Percentiles rank a stretch among this genome's conserved stretches.
phyloP scores from a whole-genome alignment of 1,140 invertebrate species.

The Drosophila rufa region DNA sequence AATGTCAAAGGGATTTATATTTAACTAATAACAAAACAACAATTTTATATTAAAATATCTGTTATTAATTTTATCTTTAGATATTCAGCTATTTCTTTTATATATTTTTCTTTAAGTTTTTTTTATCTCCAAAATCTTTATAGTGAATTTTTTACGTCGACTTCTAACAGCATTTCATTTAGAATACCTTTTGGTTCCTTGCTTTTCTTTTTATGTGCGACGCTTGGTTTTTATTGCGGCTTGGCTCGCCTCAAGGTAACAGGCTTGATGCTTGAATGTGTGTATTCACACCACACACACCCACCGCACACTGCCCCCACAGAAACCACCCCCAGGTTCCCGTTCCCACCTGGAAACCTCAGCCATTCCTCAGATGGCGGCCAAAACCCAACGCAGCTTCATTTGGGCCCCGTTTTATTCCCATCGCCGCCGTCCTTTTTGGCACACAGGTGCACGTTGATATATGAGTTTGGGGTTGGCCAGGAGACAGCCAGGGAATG shows the following conservation, averaged over 20 bases:
- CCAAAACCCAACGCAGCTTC: conserved; percentile 38
- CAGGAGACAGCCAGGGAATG: conserved; percentile 8
- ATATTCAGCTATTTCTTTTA: not conserved
- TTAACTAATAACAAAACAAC: no score
- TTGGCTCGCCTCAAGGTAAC: conserved; percentile 51
- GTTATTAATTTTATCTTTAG: no score
- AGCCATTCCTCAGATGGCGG: conserved; percentile 39
- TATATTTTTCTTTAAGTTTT: not conserved
- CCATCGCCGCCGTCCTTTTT: conserved; percentile 33
- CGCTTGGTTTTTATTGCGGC: conserved; percentile 49
- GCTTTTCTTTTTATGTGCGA: conserved; percentile 40
- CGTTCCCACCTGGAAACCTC: conserved; percentile 16
- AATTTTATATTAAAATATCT: no score
- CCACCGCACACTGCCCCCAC: not conserved
- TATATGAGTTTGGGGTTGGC: conserved; percentile 61
- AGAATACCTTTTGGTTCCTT: conserved; percentile 2
- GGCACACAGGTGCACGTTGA: conserved; percentile 73
- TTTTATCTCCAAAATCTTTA: not conserved
- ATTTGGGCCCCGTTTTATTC: conserved; percentile 48
- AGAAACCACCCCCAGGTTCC: not conserved
- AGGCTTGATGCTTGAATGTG: conserved; percentile 30
- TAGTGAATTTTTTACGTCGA: conserved; percentile 12
- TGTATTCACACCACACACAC: conserved; percentile 30
- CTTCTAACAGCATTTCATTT: not conserved
- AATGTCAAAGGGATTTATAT: no score